phyloP scores from a whole-genome alignment of 2,888 invertebrate genomes.

The Drosophila paranaensis region DNA sequence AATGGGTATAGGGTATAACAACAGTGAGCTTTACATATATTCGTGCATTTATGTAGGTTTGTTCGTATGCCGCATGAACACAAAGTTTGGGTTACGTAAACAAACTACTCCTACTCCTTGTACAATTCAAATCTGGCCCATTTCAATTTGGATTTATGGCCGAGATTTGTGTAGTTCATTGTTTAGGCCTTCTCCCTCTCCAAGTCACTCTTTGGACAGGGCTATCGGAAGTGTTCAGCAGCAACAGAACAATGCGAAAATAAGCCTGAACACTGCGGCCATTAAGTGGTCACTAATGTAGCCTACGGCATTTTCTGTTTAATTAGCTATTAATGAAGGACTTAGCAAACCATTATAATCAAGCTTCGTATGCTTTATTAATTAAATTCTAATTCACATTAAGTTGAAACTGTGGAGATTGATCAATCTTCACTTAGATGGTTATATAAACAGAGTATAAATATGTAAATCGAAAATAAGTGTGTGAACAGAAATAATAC shows the following conservation, averaged over 20 bases:
- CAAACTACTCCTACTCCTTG: background rate
- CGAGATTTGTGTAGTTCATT: constrained; percentile 48
- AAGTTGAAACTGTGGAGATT: background rate
- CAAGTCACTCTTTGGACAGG: background rate
- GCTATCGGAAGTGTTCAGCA: constrained; percentile 10
- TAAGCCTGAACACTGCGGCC: background rate
- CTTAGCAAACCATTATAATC: background rate
- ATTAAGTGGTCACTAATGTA: constrained; percentile 13
- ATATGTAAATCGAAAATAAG: background rate
- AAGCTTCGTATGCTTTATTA: too few species aligned
- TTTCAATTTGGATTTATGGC: constrained; percentile 73
- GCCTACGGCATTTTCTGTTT: background rate
- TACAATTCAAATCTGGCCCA: constrained; percentile 51
- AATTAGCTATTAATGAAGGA: background rate
- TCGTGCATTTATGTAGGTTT: background rate
- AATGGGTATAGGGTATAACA: background rate
- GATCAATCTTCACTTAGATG: too few species aligned
- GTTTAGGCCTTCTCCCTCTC: constrained; percentile 29
- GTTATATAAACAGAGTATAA: background rate
- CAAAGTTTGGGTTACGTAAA: constrained; percentile 39
- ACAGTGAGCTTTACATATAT: constrained; percentile 19
- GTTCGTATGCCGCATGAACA: constrained; percentile 1
- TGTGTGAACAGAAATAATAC: background rate
- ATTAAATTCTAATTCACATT: background rate
- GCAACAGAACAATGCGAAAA: constrained; percentile 10